Evolutionary conservation across 2,113 vertebrate species (phyloP).

Genomic region (Felis catus): F.catus_Fca126_mat1.0 CM031425.1:14805001-14805500

Average conservation of each 20-base stretch:
- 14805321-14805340: constrained; percentile 82
- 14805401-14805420: constrained; percentile 65
- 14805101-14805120: background rate
- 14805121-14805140: background rate
- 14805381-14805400: constrained; percentile 76
- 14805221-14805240: constrained; percentile 50
- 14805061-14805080: background rate
- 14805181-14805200: background rate
- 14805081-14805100: background rate
- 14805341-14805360: constrained; percentile 77
- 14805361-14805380: constrained; percentile 74
- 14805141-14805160: background rate
- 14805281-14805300: constrained; percentile 84
- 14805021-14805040: background rate
- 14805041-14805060: constrained; percentile 10
- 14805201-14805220: background rate
- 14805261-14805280: constrained; percentile 83
- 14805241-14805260: constrained; percentile 60
- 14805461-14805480: background rate
- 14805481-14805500: constrained; percentile 46
- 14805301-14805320: constrained; percentile 81
- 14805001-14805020: constrained; percentile 5
- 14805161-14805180: background rate
- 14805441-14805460: constrained; percentile 43
- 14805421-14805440: constrained; percentile 3